phyloP scores from a whole-genome alignment of 2,888 invertebrate species.

The Neria commutata region DNA sequence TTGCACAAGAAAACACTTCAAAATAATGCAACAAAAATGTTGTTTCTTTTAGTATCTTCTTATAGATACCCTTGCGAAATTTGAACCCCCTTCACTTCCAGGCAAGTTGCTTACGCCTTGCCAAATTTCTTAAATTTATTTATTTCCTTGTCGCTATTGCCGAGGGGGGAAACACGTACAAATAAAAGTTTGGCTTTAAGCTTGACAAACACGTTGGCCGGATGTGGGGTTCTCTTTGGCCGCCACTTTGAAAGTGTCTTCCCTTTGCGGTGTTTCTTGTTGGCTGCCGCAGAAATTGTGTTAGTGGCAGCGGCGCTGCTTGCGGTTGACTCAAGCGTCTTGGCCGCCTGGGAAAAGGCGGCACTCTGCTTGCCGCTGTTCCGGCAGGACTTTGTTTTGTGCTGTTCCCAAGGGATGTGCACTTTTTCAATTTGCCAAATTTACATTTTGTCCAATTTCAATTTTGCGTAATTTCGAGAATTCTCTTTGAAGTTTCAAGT shows the following conservation, averaged over 20 bases:
- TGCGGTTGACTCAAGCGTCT: no score
- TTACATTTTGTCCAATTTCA: slow-evolving; percentile 5
- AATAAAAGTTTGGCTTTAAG: background rate
- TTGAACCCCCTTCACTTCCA: background rate
- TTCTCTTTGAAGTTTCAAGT: background rate
- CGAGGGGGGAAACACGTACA: background rate
- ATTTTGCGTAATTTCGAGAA: background rate
- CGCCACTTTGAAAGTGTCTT: background rate
- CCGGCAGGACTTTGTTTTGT: background rate
- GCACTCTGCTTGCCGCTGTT: background rate
- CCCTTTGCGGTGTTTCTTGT: background rate
- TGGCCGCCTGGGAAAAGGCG: no score
- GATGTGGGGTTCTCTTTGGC: background rate
- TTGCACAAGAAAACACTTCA: no score
- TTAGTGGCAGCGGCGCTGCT: background rate
- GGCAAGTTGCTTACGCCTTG: background rate
- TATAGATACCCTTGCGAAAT: no score
- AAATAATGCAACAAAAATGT: no score
- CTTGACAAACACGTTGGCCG: background rate
- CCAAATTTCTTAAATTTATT: background rate
- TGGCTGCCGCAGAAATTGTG: background rate
- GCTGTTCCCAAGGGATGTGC: background rate
- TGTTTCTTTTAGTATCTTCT: no score
- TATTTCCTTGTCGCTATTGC: background rate
- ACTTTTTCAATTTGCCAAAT: slow-evolving; percentile 2